Evolutionary conservation across 2,888 invertebrate genomes (phyloP), one percentile per base, ranked within the genome.

Genomic region (Plagiodera versicolora): DNA sequence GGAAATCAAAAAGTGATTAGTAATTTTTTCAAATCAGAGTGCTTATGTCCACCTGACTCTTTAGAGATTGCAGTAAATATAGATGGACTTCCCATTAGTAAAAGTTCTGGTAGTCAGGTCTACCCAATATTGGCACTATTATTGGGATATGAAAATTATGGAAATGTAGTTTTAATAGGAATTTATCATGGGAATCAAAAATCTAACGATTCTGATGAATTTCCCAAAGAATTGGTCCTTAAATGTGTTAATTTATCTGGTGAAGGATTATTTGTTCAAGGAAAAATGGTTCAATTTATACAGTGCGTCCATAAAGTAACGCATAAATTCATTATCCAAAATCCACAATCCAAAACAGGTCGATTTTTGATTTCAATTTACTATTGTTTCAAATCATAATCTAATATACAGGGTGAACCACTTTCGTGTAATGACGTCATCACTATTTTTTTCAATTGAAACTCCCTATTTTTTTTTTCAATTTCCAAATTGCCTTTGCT

Each of bases 61-160:
- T 48, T 48, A 48, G 48, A 48, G 48, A 48, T 48, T 48, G 48
- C 48, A 24, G 48, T 48, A 47, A 55, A 55, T 46, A 47, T 55
- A 47, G 55, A 55, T 55, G 55, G 55, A 16, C 45, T 55, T 45
- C 55, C 55, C 17, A 24, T 55, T 17, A 24, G 18, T 17, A 52
- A 52, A 35, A 52, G 52, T 19, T 52, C 52, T 18, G 46, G 46
- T 18, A 54, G 30, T 24, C 45, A 44, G n/a, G 17, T 54, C 20
- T 55, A 24, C 45, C 55, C 55, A 20, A 55, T 55, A 28, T 24
- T 55, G 55, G 19, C 19, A 17, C 19, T 19, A 17, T 45, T 46
- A 47, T 48, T 20, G 48, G 11, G 39, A 39, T 16, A 3, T 52
- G 32, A 17, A 8, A 17, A 18, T 35, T 16, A 17, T 17, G 16